A percentile compares a stretch with the other conserved stretches of the same genome.
These are phyloP conservation scores for Drosophila lowei DNA, from an alignment of 1,140 invertebrate species.

Conservation along the genomic window DNA sequence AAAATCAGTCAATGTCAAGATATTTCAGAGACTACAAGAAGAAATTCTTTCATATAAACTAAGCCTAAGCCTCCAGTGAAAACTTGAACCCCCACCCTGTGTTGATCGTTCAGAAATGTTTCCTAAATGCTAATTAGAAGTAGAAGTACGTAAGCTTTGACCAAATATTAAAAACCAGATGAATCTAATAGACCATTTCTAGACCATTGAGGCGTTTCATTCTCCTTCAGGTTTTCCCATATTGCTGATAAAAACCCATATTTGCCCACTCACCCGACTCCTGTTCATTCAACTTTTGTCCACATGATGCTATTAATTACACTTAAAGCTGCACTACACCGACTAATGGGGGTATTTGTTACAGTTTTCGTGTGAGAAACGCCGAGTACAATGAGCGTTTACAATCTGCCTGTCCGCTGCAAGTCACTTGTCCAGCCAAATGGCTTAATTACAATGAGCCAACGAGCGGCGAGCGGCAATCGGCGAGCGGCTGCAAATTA, in stretches of 20 bases:
- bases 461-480: slow-evolving; percentile 16
- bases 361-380: slow-evolving; percentile 58
- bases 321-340: slow-evolving; percentile 29
- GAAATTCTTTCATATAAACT: too few species aligned
- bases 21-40: too few species aligned
- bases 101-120: too few species aligned
- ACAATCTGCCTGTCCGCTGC: slow-evolving; percentile 24
- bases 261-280: slow-evolving; percentile 1
- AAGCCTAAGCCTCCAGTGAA: too few species aligned
- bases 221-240: not conserved
- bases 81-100: too few species aligned
- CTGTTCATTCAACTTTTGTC: slow-evolving; percentile 45
- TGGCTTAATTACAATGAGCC: slow-evolving; percentile 65
- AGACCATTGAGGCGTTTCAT: too few species aligned
- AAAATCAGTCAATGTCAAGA: too few species aligned
- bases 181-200: too few species aligned
- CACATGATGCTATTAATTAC: slow-evolving; percentile 34
- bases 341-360: slow-evolving; percentile 48
- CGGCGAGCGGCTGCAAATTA: slow-evolving; percentile 7
- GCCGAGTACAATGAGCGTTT: slow-evolving; percentile 27
- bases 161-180: too few species aligned
- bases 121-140: too few species aligned
- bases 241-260: not conserved
- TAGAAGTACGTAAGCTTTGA: too few species aligned
- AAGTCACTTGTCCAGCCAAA: slow-evolving; percentile 49